Conservation (phyloP, 2,888 invertebrate species). For the Hoplodrina blanda region DNA sequence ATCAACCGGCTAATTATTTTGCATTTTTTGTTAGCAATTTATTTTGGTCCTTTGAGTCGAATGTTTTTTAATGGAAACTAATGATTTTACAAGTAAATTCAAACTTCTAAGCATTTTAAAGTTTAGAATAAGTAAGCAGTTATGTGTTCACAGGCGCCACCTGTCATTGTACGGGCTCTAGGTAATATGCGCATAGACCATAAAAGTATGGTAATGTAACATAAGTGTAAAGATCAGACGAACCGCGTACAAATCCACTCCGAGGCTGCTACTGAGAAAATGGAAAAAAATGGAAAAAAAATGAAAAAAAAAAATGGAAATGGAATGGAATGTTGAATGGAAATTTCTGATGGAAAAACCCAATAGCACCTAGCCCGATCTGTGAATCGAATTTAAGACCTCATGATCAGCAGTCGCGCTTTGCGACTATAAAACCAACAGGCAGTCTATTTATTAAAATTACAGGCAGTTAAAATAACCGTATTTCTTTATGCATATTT, state of each 20-base stretch:
- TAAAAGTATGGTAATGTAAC: constrained; percentile 41
- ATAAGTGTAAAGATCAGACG: constrained; percentile 29
- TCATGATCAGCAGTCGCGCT: too few relatives aligned
- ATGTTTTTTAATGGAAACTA: too few relatives aligned
- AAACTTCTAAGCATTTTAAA: constrained; percentile 12
- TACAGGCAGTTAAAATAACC: constrained; percentile 5
- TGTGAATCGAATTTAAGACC: too few relatives aligned
- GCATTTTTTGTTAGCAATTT: constrained; percentile 12
- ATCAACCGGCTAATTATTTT: constrained; percentile 16
- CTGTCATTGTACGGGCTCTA: constrained; percentile 15
- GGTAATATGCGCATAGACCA: constrained; percentile 25
- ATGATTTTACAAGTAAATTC: not conserved
- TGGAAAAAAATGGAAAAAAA: too few relatives aligned
- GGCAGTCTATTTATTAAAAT: too few relatives aligned
- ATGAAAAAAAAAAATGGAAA: too few relatives aligned
- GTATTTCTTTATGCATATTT: constrained; percentile 1
- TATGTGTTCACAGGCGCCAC: constrained; percentile 31
- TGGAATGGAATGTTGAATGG: too few relatives aligned
- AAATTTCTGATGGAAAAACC: too few relatives aligned
- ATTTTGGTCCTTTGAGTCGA: not conserved
- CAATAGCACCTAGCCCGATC: too few relatives aligned
- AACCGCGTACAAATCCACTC: constrained; percentile 24
- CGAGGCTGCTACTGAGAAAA: too few relatives aligned
- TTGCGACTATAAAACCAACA: too few relatives aligned
- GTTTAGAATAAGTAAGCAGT: constrained; percentile 18